A percentile compares a stretch with the other conserved stretches of the same genome.
These are phyloP conservation scores for Spondyliosoma cantharus DNA, from an alignment of 2,797 vertebrate species.

Conservation along the genomic window DNA sequence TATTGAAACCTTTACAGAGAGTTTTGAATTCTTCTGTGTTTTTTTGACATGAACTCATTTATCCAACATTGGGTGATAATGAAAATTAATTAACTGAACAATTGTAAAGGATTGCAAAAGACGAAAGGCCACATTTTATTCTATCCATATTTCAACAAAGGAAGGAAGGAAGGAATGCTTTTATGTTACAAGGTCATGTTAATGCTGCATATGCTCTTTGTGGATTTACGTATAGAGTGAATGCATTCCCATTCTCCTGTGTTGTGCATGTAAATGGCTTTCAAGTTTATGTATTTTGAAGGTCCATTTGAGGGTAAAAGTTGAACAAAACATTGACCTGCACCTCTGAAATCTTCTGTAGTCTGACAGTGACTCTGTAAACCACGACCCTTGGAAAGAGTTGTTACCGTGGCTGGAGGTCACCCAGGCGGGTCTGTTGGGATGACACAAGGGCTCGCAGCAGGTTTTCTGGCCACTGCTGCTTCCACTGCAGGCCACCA, in stretches of 20 bases:
- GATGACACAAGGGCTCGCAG: constrained; percentile 71
- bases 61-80: not conserved
- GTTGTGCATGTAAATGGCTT: constrained; percentile 54
- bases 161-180: constrained; percentile 40
- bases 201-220: constrained; percentile 38
- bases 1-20: not conserved
- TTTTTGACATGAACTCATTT: constrained; percentile 2
- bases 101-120: constrained; percentile 43
- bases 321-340: constrained; percentile 48
- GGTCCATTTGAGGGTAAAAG: constrained; percentile 41
- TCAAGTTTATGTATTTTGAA: constrained; percentile 51
- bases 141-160: constrained; percentile 51
- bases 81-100: constrained; percentile 11
- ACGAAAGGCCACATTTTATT: constrained; percentile 56
- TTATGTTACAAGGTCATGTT: constrained; percentile 57
- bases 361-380: constrained; percentile 54
- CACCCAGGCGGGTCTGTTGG: constrained; percentile 70
- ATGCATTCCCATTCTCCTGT: constrained; percentile 41
- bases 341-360: constrained; percentile 46
- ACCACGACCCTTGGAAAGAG: constrained; percentile 48
- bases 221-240: constrained; percentile 29
- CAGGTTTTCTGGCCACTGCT: constrained; percentile 66
- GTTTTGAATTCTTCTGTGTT: not conserved
- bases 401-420: constrained; percentile 70
- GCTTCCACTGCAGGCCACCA: constrained; percentile 63